These are phyloP conservation scores for Campylomormyrus numenius DNA, from an alignment of 2,113 vertebrate species.

Conservation along the genomic window DNA sequence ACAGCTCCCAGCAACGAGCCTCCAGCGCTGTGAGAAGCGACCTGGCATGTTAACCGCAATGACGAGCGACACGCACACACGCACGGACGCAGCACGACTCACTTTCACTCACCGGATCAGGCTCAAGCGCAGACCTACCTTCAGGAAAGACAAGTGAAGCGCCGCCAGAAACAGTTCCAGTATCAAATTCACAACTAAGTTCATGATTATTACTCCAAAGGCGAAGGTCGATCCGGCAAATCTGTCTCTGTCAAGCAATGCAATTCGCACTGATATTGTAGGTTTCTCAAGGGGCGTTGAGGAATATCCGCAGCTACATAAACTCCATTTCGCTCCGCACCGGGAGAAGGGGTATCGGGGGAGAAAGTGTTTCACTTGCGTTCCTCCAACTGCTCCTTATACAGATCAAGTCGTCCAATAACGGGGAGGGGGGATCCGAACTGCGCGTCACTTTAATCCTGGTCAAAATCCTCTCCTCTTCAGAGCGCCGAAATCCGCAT, in stretches of 20 bases:
- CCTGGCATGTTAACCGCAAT: slow-evolving; percentile 11
- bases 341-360: slow-evolving; percentile 31
- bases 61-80: neutral
- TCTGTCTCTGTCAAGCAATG: slow-evolving; percentile 27
- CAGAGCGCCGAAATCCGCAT: slow-evolving; percentile 31
- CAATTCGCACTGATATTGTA: neutral
- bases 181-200: slow-evolving; percentile 58
- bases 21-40: neutral
- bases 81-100: neutral
- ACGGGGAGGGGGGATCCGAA: slow-evolving; percentile 29
- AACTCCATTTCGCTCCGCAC: slow-evolving; percentile 45
- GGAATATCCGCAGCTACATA: slow-evolving; percentile 40
- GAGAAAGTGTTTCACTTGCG: slow-evolving; percentile 22
- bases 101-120: neutral
- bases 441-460: slow-evolving; percentile 12
- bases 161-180: slow-evolving; percentile 50
- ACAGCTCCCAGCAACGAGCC: neutral
- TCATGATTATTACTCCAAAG: slow-evolving; percentile 60
- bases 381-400: slow-evolving; percentile 10
- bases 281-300: slow-evolving; percentile 6
- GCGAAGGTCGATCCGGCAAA: slow-evolving; percentile 27
- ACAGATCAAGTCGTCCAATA: slow-evolving; percentile 23
- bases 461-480: slow-evolving; percentile 12
- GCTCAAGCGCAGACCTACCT: slow-evolving; percentile 43
- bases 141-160: slow-evolving; percentile 49